A percentile compares a stretch with the other conserved stretches of the same genome.
Evolutionary conservation across 2,888 invertebrate genomes (phyloP).

Genomic region (Leucophenga montana): DNA sequence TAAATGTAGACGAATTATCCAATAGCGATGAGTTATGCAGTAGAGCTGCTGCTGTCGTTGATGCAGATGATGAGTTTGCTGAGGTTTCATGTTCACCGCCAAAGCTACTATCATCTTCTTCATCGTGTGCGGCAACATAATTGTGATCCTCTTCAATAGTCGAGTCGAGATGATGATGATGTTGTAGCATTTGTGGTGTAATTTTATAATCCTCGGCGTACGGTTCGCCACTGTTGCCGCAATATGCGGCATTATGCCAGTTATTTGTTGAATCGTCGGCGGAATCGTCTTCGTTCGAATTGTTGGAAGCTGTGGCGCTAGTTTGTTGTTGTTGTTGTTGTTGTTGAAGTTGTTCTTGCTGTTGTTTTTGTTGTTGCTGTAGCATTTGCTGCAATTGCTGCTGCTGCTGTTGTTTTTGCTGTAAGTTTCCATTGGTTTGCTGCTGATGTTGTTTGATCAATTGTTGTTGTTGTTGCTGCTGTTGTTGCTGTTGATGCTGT

Average conservation of each 20-base stretch:
- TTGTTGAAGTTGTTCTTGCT: slow-evolving; percentile 43
- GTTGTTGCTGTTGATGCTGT: slow-evolving; percentile 45
- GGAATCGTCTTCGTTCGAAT: slow-evolving; percentile 64
- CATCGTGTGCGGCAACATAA: slow-evolving; percentile 68
- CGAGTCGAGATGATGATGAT: slow-evolving; percentile 54
- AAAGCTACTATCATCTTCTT: slow-evolving; percentile 63
- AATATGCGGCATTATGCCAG: slow-evolving; percentile 57
- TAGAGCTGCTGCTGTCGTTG: slow-evolving; percentile 36
- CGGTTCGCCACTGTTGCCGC: background rate
- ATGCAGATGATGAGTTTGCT: slow-evolving; percentile 51
- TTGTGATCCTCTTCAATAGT: slow-evolving; percentile 68
- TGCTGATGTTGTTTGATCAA: slow-evolving; percentile 34
- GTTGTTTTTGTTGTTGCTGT: slow-evolving; percentile 39
- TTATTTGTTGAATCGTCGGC: slow-evolving; percentile 65
- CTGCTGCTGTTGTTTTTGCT: slow-evolving; percentile 41
- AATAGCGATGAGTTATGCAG: slow-evolving; percentile 36
- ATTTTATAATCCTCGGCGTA: slow-evolving; percentile 38
- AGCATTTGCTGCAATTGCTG: slow-evolving; percentile 47
- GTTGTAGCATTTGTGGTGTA: slow-evolving; percentile 37
- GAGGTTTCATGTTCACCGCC: slow-evolving; percentile 58
- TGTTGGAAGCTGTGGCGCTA: slow-evolving; percentile 50
- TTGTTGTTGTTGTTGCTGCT: too few species aligned
- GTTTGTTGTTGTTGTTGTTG: slow-evolving; percentile 44
- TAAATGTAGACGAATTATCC: slow-evolving; percentile 59
- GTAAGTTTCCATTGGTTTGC: slow-evolving; percentile 35